Evolutionary conservation across 2,797 vertebrate species (phyloP).

Genomic region (Mus spretus): DNA sequence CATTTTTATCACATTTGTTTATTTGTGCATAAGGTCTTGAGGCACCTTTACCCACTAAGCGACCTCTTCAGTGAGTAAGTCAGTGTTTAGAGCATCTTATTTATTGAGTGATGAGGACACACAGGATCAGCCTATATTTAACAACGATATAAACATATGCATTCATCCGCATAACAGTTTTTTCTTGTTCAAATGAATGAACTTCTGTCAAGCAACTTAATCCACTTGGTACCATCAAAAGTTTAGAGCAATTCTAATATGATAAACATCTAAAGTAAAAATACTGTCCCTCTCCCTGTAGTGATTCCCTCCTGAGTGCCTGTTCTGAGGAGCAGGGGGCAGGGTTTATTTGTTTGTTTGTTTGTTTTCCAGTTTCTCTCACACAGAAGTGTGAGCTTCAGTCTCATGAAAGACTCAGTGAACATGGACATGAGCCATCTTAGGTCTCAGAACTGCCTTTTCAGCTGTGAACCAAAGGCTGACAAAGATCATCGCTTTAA

Average conservation of each 20-base stretch:
- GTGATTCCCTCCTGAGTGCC: constrained; percentile 69
- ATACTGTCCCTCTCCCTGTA: constrained; percentile 76
- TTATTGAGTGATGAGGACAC: background rate
- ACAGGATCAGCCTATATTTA: background rate
- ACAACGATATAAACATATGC: background rate
- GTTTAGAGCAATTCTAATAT: background rate
- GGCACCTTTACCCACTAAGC: background rate
- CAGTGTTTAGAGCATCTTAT: background rate
- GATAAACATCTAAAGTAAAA: background rate
- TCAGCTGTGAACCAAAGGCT: constrained; percentile 87
- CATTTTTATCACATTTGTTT: background rate
- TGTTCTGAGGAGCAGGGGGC: background rate
- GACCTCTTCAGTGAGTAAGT: background rate
- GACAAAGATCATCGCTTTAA: background rate
- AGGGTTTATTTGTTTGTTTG: background rate
- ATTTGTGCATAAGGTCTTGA: background rate
- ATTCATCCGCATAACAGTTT: background rate
- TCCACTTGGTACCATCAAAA: background rate
- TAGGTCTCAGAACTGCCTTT: constrained; percentile 95
- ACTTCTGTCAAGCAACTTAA: background rate
- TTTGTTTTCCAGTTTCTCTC: constrained; percentile 16
- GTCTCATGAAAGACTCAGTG: constrained; percentile 87
- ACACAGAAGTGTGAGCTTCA: constrained; percentile 30
- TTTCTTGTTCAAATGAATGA: background rate
- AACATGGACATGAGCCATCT: constrained; percentile 92